phyloP scores from a whole-genome alignment of 2,113 vertebrate species.

The Cyprinodon tularosa region DNA sequence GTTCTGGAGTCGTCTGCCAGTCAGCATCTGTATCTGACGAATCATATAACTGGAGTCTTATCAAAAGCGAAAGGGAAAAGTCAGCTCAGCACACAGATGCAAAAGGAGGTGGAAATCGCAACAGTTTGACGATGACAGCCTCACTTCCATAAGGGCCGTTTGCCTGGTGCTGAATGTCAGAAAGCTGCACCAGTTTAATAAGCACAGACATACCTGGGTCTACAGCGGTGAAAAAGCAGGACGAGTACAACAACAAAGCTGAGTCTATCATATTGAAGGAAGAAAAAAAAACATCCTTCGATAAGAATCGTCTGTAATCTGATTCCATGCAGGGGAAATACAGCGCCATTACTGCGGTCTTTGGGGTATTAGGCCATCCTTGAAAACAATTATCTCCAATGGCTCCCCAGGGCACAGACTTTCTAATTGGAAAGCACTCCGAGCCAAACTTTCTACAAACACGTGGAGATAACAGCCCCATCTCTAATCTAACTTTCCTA shows the following conservation, averaged over 20 bases:
- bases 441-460: conserved; percentile 32
- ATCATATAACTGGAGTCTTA: not conserved
- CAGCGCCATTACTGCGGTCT: conserved; percentile 22
- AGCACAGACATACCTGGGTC: not conserved
- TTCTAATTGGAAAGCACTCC: conserved; percentile 54
- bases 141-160: conserved; percentile 35
- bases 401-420: conserved; percentile 25
- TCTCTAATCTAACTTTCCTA: conserved; percentile 3
- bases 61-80: not conserved
- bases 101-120: conserved; percentile 23
- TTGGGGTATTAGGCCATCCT: conserved; percentile 26
- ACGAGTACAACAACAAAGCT: conserved; percentile 13
- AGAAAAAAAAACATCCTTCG: conserved; percentile 14
- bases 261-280: conserved; percentile 11
- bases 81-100: not conserved
- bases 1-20: not conserved
- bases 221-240: not conserved
- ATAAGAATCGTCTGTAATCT: conserved; percentile 42
- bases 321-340: conserved; percentile 24
- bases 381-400: conserved; percentile 62
- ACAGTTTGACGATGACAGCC: conserved; percentile 10
- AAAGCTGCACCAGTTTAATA: conserved; percentile 48
- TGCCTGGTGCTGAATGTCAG: conserved; percentile 36
- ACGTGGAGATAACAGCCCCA: conserved; percentile 18
- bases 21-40: conserved; percentile 23